phyloP scores from a whole-genome alignment of 2,797 vertebrate genomes.

The Sarcoramphus papa region DNA sequence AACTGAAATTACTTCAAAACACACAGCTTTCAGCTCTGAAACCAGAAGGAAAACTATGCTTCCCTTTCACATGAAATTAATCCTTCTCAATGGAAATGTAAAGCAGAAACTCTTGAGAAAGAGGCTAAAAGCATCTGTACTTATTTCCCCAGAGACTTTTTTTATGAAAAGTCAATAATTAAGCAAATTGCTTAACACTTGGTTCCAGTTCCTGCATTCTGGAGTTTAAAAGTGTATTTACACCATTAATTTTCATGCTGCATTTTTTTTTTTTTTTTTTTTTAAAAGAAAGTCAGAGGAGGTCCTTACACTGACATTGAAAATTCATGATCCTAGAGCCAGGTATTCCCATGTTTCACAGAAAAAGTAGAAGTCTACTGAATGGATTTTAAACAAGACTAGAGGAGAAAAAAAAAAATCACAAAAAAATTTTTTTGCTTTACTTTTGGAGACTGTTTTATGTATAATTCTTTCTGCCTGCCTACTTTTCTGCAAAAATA shows the following conservation, averaged over 20 bases:
- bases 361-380: constrained; percentile 71
- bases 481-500: constrained; percentile 81
- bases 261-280: constrained; percentile 72
- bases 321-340: constrained; percentile 66
- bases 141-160: constrained; percentile 77
- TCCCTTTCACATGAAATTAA: constrained; percentile 69
- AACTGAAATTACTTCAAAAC: constrained; percentile 78
- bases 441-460: constrained; percentile 78
- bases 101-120: constrained; percentile 76
- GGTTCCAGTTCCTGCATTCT: constrained; percentile 79
- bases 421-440: constrained; percentile 69
- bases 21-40: constrained; percentile 84
- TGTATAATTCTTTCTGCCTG: constrained; percentile 81
- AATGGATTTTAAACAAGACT: constrained; percentile 70
- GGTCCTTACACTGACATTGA: constrained; percentile 74
- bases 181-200: constrained; percentile 84
- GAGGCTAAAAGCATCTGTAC: constrained; percentile 78
- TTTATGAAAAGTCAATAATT: constrained; percentile 83
- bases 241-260: constrained; percentile 78
- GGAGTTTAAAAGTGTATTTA: constrained; percentile 78
- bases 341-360: constrained; percentile 67
- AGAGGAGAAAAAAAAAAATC: constrained; percentile 1
- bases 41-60: constrained; percentile 74
- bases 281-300: constrained; percentile 67
- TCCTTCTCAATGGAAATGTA: constrained; percentile 70